Conservation (phyloP, 2,888 invertebrate genomes). For the Melolontha melolontha region DNA sequence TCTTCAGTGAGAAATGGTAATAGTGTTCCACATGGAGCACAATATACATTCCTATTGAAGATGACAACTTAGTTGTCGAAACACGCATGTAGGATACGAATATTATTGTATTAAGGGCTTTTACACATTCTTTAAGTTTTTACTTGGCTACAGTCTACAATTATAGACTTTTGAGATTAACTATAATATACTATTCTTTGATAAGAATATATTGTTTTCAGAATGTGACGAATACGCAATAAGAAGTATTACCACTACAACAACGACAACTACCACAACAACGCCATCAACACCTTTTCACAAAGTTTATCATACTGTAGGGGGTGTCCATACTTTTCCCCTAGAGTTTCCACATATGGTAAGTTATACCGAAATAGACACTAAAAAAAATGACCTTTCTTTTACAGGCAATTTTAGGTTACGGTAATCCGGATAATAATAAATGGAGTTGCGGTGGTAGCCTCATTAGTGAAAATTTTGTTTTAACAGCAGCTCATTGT, state of each 20-base stretch:
- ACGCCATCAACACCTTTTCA: neutral
- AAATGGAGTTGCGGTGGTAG: conserved; percentile 72
- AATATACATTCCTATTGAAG: no score
- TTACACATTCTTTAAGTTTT: no score
- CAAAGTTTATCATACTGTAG: conserved; percentile 18
- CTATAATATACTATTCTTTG: no score
- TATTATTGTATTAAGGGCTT: no score
- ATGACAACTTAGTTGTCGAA: no score
- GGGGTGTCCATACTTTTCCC: conserved; percentile 23
- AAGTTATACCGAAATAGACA: neutral
- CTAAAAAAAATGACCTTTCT: conserved; percentile 44
- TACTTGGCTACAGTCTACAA: no score
- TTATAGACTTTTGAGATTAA: no score
- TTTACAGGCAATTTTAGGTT: conserved; percentile 56
- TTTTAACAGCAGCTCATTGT: conserved; percentile 77
- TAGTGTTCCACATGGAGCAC: no score
- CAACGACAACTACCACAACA: neutral
- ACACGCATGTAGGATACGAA: no score
- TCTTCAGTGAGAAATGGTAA: no score
- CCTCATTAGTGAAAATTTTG: conserved; percentile 70
- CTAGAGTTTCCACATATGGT: conserved; percentile 41
- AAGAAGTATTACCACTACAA: neutral
- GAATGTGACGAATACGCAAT: no score
- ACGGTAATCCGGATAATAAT: conserved; percentile 55
- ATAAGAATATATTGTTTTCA: no score